A percentile compares a stretch with the other conserved stretches of the same genome.
These are phyloP conservation scores for Harpalus rufipes DNA, from an alignment of 2,888 invertebrate genomes.

Conservation along the genomic window DNA sequence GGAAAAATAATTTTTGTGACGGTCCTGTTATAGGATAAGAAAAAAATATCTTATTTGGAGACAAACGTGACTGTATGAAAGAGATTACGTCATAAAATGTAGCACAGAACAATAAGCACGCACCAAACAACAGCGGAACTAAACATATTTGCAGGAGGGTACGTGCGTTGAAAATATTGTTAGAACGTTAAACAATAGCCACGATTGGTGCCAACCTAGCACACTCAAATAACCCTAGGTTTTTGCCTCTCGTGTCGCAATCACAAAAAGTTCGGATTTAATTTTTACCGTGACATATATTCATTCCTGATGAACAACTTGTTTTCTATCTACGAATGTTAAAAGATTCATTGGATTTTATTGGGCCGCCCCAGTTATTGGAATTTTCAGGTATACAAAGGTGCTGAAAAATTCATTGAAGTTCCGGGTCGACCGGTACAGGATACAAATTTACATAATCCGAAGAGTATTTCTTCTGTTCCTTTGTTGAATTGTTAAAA, in stretches of 20 bases:
- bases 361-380: not conserved
- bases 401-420: slow-evolving; percentile 30
- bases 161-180: slow-evolving; percentile 50
- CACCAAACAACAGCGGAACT: slow-evolving; percentile 17
- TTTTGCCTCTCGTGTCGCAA: not conserved
- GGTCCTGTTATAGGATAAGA: not conserved
- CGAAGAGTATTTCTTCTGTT: slow-evolving; percentile 32
- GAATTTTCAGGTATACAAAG: not conserved
- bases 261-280: not conserved
- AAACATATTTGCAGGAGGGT: slow-evolving; percentile 24
- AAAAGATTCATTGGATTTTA: not conserved
- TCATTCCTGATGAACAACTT: not conserved
- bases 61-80: slow-evolving; percentile 25
- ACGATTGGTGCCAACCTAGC: not conserved
- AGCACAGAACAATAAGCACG: slow-evolving; percentile 40
- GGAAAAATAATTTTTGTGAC: not conserved
- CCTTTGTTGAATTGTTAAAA: slow-evolving; percentile 47
- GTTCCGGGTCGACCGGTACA: slow-evolving; percentile 27
- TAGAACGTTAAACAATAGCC: slow-evolving; percentile 30
- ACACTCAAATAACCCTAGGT: not conserved
- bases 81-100: not conserved
- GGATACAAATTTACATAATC: slow-evolving; percentile 53
- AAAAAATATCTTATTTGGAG: slow-evolving; percentile 33
- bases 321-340: not conserved
- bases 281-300: too few relatives aligned